phyloP scores from a whole-genome alignment of 2,113 vertebrate species.

The Oreotrochilus melanogaster region DNA sequence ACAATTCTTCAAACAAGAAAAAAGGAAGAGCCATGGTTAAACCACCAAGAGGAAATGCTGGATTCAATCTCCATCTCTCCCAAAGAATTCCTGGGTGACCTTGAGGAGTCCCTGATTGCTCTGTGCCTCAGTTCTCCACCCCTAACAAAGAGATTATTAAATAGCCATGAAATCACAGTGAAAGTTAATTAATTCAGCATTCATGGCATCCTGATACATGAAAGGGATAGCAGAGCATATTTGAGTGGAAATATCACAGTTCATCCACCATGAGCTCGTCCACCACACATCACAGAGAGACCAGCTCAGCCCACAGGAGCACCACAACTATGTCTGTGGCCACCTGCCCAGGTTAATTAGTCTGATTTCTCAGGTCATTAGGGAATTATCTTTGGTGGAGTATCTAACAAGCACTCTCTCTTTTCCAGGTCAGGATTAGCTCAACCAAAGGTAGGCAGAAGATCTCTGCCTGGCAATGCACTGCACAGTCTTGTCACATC shows the following conservation, averaged over 20 bases:
- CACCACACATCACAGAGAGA: background rate
- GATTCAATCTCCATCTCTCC: background rate
- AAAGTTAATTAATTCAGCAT: conserved; percentile 20
- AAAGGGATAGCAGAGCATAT: background rate
- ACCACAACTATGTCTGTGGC: background rate
- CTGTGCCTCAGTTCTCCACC: conserved; percentile 28
- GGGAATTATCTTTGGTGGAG: background rate
- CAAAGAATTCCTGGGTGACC: conserved; percentile 19
- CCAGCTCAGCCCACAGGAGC: background rate
- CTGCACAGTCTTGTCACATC: background rate
- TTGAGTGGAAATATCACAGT: background rate
- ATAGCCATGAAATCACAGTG: conserved; percentile 24
- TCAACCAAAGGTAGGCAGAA: background rate
- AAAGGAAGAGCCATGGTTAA: background rate
- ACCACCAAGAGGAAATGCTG: background rate
- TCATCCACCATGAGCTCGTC: background rate
- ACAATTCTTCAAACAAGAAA: background rate
- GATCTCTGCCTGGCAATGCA: background rate
- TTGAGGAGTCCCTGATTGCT: conserved; percentile 3
- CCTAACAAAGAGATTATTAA: conserved; percentile 42
- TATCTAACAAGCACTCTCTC: background rate
- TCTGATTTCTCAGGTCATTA: background rate
- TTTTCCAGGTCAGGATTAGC: background rate
- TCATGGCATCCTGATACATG: background rate
- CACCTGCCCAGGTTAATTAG: background rate